A percentile compares a stretch with the other conserved stretches of the same genome.
These are phyloP conservation scores for Ceratosolen fusciceps DNA, from an alignment of 1,140 invertebrate species.

Conservation along the genomic window DNA sequence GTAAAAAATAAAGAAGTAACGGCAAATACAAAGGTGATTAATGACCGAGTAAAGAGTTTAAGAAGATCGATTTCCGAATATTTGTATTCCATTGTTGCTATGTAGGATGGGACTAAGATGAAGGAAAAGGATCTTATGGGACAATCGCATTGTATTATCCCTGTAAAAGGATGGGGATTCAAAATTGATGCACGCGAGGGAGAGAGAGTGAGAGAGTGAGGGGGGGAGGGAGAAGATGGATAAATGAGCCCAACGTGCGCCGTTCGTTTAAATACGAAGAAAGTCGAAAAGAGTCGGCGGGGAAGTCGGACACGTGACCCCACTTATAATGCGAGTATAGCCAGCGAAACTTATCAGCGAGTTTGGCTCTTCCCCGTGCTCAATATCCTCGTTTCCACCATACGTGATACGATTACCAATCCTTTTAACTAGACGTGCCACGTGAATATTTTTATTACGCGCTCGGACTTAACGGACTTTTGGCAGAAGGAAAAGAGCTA, in stretches of 20 bases:
- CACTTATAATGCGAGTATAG: slow-evolving; percentile 12
- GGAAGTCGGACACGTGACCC: slow-evolving; percentile 18
- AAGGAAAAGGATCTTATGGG: too few relatives aligned
- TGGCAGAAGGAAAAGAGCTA: not conserved
- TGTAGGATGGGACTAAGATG: too few relatives aligned
- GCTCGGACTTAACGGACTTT: not conserved
- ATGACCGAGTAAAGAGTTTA: too few relatives aligned
- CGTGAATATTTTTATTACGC: slow-evolving; percentile 18
- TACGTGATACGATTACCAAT: slow-evolving; percentile 43
- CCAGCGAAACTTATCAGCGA: not conserved
- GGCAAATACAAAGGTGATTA: too few relatives aligned
- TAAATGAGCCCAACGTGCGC: not conserved
- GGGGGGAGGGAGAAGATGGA: not conserved
- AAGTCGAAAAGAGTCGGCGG: slow-evolving; percentile 17
- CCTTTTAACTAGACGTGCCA: slow-evolving; percentile 10
- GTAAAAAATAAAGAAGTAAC: too few relatives aligned
- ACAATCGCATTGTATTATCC: too few relatives aligned
- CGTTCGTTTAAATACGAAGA: slow-evolving; percentile 11
- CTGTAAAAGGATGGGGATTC: not conserved
- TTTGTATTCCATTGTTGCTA: too few relatives aligned
- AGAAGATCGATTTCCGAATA: too few relatives aligned
- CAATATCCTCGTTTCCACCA: not conserved
- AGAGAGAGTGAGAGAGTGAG: too few relatives aligned
- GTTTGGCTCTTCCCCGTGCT: not conserved
- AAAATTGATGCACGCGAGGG: not conserved